These are phyloP conservation scores for Triplophysa siluroides DNA, from an alignment of 2,113 vertebrate species.

Conservation along the genomic window DNA sequence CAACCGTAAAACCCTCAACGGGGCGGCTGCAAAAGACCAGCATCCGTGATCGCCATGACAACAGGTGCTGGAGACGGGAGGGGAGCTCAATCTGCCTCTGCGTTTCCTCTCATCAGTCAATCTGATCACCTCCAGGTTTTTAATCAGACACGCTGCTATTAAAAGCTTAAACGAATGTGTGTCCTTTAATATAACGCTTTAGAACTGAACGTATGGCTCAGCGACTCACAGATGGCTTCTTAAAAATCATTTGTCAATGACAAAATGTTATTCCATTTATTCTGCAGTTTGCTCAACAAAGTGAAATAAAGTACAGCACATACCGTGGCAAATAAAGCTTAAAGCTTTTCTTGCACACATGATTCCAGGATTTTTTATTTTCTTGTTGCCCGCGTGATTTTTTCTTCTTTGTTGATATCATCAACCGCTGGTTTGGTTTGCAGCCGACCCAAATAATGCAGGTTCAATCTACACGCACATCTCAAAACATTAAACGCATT, in stretches of 20 bases:
- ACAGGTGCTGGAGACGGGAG: conserved; percentile 2
- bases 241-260: too few relatives aligned
- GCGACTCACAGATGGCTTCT: too few relatives aligned
- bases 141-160: conserved; percentile 62
- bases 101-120: conserved; percentile 41
- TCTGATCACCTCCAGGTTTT: conserved; percentile 62
- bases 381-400: too few relatives aligned
- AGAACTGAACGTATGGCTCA: not conserved
- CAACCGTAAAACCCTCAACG: not conserved
- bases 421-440: not conserved
- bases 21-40: conserved; percentile 17
- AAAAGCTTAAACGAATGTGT: conserved; percentile 57
- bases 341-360: too few relatives aligned
- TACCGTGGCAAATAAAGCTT: too few relatives aligned
- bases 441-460: not conserved
- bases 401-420: not conserved
- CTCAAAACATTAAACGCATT: conserved; percentile 2
- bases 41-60: not conserved
- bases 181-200: conserved; percentile 13
- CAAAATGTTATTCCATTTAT: too few relatives aligned
- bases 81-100: conserved; percentile 15
- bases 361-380: too few relatives aligned
- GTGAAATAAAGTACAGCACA: too few relatives aligned
- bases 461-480: not conserved
- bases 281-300: too few relatives aligned